Percentiles rank a stretch among this genome's conserved stretches.
These are phyloP conservation scores for Nothocercus julius DNA, from an alignment of 2,113 vertebrate species.

Conservation along the genomic window DNA sequence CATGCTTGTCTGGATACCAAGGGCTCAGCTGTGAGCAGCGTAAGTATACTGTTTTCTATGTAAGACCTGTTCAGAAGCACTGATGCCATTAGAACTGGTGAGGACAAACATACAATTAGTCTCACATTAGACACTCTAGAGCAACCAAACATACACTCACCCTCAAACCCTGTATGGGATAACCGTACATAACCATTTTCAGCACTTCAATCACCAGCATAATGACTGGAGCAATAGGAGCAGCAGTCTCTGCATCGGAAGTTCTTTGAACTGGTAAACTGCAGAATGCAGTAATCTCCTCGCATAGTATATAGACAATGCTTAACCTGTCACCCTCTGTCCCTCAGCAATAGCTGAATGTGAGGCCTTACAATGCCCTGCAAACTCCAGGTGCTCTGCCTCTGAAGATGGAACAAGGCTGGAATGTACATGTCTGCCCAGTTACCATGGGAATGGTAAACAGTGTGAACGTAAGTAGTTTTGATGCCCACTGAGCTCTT, in stretches of 20 bases:
- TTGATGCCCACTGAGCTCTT: neutral
- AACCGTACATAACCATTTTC: neutral
- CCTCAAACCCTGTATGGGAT: neutral
- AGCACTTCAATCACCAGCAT: neutral
- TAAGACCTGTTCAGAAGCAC: neutral
- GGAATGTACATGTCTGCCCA: constrained; percentile 84
- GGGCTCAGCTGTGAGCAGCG: constrained; percentile 85
- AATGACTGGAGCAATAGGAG: neutral
- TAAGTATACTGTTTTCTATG: constrained; percentile 59
- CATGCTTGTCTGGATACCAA: constrained; percentile 87
- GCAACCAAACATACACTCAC: neutral
- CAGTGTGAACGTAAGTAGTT: constrained; percentile 85
- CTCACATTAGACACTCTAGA: neutral
- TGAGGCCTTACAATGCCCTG: constrained; percentile 76
- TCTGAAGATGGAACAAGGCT: constrained; percentile 66
- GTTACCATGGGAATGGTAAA: constrained; percentile 67
- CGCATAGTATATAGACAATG: fast-evolving
- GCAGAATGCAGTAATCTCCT: neutral
- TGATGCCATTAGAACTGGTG: no score
- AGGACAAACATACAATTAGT: fast-evolving
- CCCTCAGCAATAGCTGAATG: constrained; percentile 79
- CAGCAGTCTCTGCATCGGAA: fast-evolving
- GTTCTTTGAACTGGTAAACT: neutral
- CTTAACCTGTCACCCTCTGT: neutral
- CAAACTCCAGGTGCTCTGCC: constrained; percentile 82